Conservation (phyloP, 2,113 vertebrate genomes). For the Arvicanthis niloticus region DNA sequence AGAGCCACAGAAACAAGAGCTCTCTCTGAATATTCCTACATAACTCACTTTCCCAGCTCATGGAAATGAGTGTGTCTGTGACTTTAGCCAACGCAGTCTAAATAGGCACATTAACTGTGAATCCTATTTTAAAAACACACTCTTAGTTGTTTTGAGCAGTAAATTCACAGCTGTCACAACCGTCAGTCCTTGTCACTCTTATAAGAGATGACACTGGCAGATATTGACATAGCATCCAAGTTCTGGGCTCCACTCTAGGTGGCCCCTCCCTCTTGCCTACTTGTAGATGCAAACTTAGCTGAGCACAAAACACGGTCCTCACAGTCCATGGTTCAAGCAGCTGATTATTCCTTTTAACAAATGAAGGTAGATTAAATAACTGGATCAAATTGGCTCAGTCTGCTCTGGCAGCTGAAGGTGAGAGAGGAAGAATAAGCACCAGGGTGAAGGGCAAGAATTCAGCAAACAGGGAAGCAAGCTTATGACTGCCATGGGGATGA, state of each 20-base stretch:
- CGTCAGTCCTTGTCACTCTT: conserved; percentile 2
- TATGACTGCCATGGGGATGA: too few species aligned
- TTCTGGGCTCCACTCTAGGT: neutral
- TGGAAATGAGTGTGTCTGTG: neutral
- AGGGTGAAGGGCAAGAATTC: neutral
- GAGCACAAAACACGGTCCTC: neutral
- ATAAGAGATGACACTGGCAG: neutral
- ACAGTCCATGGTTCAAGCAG: neutral
- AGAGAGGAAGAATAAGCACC: neutral
- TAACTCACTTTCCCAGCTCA: conserved; percentile 39
- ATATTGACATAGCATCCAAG: neutral
- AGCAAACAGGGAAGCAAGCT: neutral
- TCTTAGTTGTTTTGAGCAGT: conserved; percentile 43
- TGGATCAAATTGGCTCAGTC: neutral
- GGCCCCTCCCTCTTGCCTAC: neutral
- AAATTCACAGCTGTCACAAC: conserved; percentile 33
- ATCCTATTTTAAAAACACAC: conserved; percentile 23
- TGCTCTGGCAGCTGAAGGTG: neutral
- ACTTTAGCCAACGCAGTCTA: conserved; percentile 8
- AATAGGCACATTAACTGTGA: neutral
- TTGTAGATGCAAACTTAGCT: neutral
- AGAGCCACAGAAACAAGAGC: neutral
- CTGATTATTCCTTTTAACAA: neutral
- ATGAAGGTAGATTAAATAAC: neutral
- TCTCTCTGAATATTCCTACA: neutral